Evolutionary conservation across 1,140 invertebrate species (phyloP), one percentile per base, ranked within the genome.

Genomic region (Battus philenor): DNA sequence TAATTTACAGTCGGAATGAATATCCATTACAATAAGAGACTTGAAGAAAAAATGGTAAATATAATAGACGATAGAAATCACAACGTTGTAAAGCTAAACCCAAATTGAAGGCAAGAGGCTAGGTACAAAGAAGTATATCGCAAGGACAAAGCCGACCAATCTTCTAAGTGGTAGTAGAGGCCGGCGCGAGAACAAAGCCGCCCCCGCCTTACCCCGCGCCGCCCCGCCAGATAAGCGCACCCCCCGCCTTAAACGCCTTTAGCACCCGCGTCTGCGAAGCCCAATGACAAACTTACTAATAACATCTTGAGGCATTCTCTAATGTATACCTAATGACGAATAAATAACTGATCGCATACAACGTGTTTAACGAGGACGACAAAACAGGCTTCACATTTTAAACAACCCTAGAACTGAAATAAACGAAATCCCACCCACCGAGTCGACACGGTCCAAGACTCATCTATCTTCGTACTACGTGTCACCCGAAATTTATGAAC

Each of bases 101-200:
- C 36, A 63, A 60, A 60, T 64, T 68, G 53, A 47, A 61, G 57
- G 51, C 57, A 55, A 49, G 50, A 50, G 34, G 22, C 43, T 33
- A 39, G 53, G 47, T 52, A 64, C 48, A 68, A 64, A 68, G 59
- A 63, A 71, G 51, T 70, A 58, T 70, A 50, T 47, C 46, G 50
- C 38, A 45, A 68, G 69, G 64, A 77, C 60, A 80, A 76, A 70
- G 60, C 59, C 59, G 50, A 57, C 64, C 72, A 81, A 81, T 78
- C 65, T 72, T 72, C 68, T 78, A 81, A 81, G 74, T 78, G 74
- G 76, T 70, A 48, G 62, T 60, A 66, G 60, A 70, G 65, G 64
- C 54, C 47, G 54, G 56, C 38, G 38, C 48, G 54, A 43, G 66
- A 65, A 71, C 65, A 69, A 74, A 71, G 62, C 59, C 50, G 39